Evolutionary conservation across 2,888 invertebrate species (phyloP).

Genomic region (Epistrophe grossulariae): DNA sequence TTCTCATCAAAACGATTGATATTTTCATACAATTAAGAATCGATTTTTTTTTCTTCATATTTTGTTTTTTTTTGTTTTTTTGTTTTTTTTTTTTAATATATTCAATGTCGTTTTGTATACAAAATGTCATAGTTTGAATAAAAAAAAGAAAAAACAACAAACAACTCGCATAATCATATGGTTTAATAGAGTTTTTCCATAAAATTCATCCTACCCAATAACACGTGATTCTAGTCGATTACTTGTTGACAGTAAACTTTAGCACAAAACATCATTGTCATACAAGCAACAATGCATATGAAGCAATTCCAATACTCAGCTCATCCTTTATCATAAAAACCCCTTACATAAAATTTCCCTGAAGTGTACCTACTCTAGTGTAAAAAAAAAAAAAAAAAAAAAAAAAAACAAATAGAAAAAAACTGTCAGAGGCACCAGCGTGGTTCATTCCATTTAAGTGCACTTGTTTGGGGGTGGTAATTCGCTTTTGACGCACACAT

Average conservation of each 20-base stretch:
- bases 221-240: slow-evolving; percentile 49
- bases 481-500: slow-evolving; percentile 35
- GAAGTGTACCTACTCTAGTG: slow-evolving; percentile 3
- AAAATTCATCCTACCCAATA: slow-evolving; percentile 12
- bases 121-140: neutral
- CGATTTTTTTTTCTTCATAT: too few relatives aligned
- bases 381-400: slow-evolving; percentile 21
- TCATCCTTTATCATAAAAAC: slow-evolving; percentile 24
- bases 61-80: too few relatives aligned
- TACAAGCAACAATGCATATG: slow-evolving; percentile 29
- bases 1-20: too few relatives aligned
- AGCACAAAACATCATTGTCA: slow-evolving; percentile 49
- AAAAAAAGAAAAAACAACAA: neutral
- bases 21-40: too few relatives aligned
- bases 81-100: too few relatives aligned
- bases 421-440: slow-evolving; percentile 15
- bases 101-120: neutral
- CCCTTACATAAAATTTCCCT: slow-evolving; percentile 18
- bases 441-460: slow-evolving; percentile 34
- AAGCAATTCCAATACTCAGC: slow-evolving; percentile 14
- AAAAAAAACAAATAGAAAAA: slow-evolving; percentile 18
- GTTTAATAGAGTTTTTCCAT: slow-evolving; percentile 27
- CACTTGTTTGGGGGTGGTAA: slow-evolving; percentile 30
- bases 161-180: slow-evolving; percentile 2
- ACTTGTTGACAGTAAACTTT: slow-evolving; percentile 60